Evolutionary conservation across 2,797 vertebrate species (phyloP).

Genomic region (Nasua narica): DNA sequence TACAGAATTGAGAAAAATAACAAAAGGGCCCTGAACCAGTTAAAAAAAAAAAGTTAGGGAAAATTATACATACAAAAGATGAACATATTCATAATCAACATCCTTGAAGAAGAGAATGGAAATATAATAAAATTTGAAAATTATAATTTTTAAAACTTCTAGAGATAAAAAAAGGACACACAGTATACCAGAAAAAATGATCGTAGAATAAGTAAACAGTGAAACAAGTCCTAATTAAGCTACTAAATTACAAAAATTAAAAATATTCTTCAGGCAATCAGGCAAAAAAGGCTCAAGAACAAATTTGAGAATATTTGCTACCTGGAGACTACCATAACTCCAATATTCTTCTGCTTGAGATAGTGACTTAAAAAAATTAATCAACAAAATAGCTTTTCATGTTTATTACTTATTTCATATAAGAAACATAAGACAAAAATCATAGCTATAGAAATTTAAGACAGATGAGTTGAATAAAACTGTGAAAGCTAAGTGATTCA

Average conservation of each 20-base stretch:
- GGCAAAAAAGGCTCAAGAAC: not conserved
- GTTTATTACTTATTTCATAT: not conserved
- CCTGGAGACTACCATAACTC: not conserved
- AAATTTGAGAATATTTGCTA: conserved; percentile 14
- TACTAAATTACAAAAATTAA: conserved; percentile 20
- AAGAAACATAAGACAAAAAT: conserved; percentile 7
- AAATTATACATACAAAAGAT: not conserved
- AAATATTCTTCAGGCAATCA: not conserved
- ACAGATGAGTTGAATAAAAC: not conserved
- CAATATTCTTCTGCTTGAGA: not conserved
- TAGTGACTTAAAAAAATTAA: conserved; percentile 40
- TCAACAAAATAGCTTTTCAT: not conserved
- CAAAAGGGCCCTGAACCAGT: not conserved
- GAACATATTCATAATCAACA: not conserved
- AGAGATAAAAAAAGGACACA: not conserved
- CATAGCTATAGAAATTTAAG: conserved; percentile 22
- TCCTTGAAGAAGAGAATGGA: conserved; percentile 17
- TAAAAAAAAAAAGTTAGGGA: not conserved
- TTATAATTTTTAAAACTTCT: not conserved
- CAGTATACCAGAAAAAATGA: not conserved
- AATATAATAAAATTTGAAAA: not conserved
- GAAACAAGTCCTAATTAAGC: not conserved
- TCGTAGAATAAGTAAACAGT: not conserved
- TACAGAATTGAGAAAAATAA: not conserved
- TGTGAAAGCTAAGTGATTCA: not conserved